phyloP scores from a whole-genome alignment of 2,113 vertebrate species.

The Gulo gulo region DNA sequence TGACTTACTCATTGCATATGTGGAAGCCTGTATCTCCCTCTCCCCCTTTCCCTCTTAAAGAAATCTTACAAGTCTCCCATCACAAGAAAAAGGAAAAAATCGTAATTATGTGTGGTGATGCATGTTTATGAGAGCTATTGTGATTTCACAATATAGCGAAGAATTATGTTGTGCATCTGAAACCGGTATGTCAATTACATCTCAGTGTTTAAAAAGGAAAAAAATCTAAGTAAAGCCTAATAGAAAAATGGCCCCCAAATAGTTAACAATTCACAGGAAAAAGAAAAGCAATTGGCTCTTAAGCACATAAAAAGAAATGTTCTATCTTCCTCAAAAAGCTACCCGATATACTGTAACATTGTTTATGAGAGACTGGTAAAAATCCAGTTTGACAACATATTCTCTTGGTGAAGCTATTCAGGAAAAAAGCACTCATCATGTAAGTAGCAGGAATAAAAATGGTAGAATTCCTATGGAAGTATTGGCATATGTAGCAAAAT shows the following conservation, averaged over 20 bases:
- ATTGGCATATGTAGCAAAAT: not conserved
- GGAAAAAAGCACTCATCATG: not conserved
- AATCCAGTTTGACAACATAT: not conserved
- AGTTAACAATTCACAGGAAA: not conserved
- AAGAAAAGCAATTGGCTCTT: not conserved
- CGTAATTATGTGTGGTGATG: not conserved
- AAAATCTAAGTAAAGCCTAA: not conserved
- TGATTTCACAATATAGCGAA: not conserved
- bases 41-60: not conserved
- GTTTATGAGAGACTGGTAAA: not conserved
- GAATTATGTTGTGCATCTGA: not conserved
- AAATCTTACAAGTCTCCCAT: not conserved
- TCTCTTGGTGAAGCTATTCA: not conserved
- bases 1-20: not conserved
- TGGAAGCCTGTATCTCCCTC: not conserved
- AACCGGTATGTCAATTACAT: not conserved
- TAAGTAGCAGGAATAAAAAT: not conserved
- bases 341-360: not conserved
- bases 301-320: not conserved
- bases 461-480: not conserved
- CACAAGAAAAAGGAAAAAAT: not conserved
- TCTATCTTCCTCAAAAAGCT: not conserved
- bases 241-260: not conserved
- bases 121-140: not conserved
- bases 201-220: not conserved